Evolutionary conservation across 2,888 invertebrate genomes (phyloP).

Genomic region (Dusona sp.): DNA sequence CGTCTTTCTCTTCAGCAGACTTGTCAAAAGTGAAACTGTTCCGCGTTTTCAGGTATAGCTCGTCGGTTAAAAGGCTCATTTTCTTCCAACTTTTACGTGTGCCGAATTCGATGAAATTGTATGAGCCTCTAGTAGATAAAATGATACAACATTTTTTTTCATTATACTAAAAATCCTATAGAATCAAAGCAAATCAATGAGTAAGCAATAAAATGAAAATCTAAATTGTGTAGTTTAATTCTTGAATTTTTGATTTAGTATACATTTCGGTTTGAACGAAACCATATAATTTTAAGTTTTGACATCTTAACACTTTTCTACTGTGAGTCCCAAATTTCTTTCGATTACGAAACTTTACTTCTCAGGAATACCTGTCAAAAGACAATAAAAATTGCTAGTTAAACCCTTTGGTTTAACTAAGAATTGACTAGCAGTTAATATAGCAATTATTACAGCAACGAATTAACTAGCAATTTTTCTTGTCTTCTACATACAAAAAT

Average conservation of each 20-base stretch:
- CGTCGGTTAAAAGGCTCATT: slow-evolving; percentile 27
- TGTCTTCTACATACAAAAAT: too few relatives aligned
- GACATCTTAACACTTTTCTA: too few relatives aligned
- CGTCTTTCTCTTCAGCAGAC: slow-evolving; percentile 4
- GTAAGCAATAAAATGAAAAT: not conserved
- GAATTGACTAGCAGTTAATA: too few relatives aligned
- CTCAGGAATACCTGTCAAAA: too few relatives aligned
- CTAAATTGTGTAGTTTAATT: not conserved
- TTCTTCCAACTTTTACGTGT: slow-evolving; percentile 42
- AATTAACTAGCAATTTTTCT: too few relatives aligned
- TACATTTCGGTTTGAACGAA: not conserved
- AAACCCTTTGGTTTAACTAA: too few relatives aligned
- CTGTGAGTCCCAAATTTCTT: too few relatives aligned
- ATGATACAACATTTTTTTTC: not conserved
- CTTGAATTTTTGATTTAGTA: too few relatives aligned
- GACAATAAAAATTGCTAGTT: too few relatives aligned
- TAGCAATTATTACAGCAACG: too few relatives aligned
- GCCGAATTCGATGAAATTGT: slow-evolving; percentile 53
- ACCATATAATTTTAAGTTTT: not conserved
- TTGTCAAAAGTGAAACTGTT: slow-evolving; percentile 67
- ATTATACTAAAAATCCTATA: not conserved
- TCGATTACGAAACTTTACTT: too few relatives aligned
- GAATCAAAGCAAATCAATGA: not conserved
- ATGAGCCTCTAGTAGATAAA: slow-evolving; percentile 28
- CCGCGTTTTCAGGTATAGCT: slow-evolving; percentile 59